phyloP scores from a whole-genome alignment of 2,888 invertebrate genomes.

The Patella ulyssiponensis region DNA sequence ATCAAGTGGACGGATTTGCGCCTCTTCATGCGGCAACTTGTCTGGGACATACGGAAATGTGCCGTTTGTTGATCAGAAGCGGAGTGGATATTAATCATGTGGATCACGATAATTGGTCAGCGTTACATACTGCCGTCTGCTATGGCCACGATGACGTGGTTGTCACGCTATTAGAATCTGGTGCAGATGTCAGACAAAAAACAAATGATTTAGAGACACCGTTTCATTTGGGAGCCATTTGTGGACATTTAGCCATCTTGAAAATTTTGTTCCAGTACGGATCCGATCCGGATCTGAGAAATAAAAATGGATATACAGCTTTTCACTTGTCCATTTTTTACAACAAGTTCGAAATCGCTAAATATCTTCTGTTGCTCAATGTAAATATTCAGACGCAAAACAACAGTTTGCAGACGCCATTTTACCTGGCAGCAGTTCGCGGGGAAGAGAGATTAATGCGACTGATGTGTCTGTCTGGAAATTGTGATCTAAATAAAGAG shows the following conservation, averaged over 20 bases:
- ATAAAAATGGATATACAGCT: conserved; percentile 57
- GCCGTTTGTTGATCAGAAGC: conserved; percentile 47
- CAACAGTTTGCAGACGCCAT: conserved; percentile 48
- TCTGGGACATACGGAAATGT: conserved; percentile 52
- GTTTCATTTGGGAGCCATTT: conserved; percentile 62
- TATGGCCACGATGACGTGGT: conserved; percentile 58
- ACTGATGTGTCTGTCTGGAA: conserved; percentile 53
- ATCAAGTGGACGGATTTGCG: conserved; percentile 64
- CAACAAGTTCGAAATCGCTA: conserved; percentile 54
- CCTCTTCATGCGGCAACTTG: conserved; percentile 66
- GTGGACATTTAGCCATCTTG: conserved; percentile 51
- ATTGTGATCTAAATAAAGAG: conserved; percentile 50
- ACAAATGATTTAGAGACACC: conserved; percentile 57
- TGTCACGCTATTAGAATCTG: conserved; percentile 48
- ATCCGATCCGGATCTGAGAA: conserved; percentile 47
- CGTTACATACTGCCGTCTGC: conserved; percentile 64
- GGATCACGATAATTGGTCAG: conserved; percentile 65
- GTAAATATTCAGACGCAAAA: conserved; percentile 54
- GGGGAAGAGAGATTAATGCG: conserved; percentile 45
- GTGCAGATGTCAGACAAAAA: conserved; percentile 49
- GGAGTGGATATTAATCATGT: conserved; percentile 55
- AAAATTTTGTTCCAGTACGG: conserved; percentile 48
- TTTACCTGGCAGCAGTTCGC: conserved; percentile 55
- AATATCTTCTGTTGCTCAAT: conserved; percentile 52
- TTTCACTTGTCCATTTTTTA: conserved; percentile 62